Evolutionary conservation across 1,140 invertebrate species (phyloP), one percentile per base, ranked within the genome.

Genomic region (Rhagoletis zephyria): DNA sequence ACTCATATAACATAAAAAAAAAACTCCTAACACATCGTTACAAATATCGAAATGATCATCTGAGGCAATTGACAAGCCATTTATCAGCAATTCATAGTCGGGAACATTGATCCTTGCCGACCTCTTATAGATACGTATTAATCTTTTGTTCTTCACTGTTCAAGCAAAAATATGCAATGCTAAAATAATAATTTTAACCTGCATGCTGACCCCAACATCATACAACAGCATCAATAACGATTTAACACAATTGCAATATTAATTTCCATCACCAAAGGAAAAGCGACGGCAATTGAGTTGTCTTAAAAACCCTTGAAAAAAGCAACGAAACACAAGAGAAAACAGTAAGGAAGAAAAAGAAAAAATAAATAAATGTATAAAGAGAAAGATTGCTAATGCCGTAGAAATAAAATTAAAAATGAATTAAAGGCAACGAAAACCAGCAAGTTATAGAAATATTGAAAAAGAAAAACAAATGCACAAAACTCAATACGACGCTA

Each of bases 161-260:
- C 1, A 5, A 74, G 45, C 14, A 45, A 9, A 12, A 74, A 48
- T n/a, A 5, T 56, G 45, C 48, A 81, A 81, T 81, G 56, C 51
- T 81, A 81, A 81, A 81, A 81, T 81, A 51, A 81, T 81, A 56
- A 81, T 81, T 42, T 81, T 81, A 81, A 81, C 74, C 74, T 81
- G 14, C 48, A 56, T 16, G 51, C 74, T 81, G 48, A 81, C 74
- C 74, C 42, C 74, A 51, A 7, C 42, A 5, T 6, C 45, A 30
- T 19, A 42, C 48, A 51, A 56, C 45, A 81, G 48, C 74, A 81
- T 81, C 74, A 81, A 81, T 81, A 81, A 81, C 74, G 74, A 81
- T 81, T 81, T 81, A 81, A 81, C 48, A 56, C 48, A 81, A 81
- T 81, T 81, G 74, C 74, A 81, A 81, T 48, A 81, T 59, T 42